Conservation (phyloP, 1,140 invertebrate species). For the Anadara kagoshimensis region DNA sequence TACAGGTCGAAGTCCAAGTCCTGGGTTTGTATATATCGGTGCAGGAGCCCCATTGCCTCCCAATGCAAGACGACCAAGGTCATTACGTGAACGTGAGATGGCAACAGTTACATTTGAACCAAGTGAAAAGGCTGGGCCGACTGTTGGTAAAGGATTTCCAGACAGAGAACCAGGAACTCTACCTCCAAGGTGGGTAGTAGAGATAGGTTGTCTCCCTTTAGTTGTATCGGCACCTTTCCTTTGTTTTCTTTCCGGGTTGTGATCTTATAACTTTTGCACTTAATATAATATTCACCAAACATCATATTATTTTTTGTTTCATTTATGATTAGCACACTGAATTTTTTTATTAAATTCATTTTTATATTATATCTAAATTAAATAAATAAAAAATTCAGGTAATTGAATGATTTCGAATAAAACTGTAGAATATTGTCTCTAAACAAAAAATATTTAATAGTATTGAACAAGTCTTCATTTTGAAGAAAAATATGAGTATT, state of each 20-base stretch:
- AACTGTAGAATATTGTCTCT: too few relatives aligned
- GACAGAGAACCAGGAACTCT: slow-evolving; percentile 34
- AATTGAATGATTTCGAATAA: too few relatives aligned
- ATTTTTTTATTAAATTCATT: too few relatives aligned
- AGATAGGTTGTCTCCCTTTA: not conserved
- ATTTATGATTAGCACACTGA: too few relatives aligned
- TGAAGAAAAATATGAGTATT: too few relatives aligned
- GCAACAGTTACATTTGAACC: slow-evolving; percentile 51
- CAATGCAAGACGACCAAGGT: slow-evolving; percentile 26
- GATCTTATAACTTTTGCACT: too few relatives aligned
- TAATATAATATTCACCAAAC: too few relatives aligned
- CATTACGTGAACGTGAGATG: slow-evolving; percentile 37
- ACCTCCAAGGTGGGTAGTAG: slow-evolving; percentile 30
- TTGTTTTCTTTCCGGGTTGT: not conserved
- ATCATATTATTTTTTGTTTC: too few relatives aligned
- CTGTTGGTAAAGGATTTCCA: slow-evolving; percentile 28
- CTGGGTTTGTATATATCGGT: slow-evolving; percentile 69
- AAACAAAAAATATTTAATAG: too few relatives aligned
- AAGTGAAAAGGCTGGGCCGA: slow-evolving; percentile 10
- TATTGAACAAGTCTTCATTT: too few relatives aligned
- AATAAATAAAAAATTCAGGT: too few relatives aligned
- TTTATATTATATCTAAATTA: too few relatives aligned
- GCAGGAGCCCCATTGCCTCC: slow-evolving; percentile 65
- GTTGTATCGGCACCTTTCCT: not conserved
- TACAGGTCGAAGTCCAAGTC: slow-evolving; percentile 67